Conservation (phyloP, 2,113 vertebrate genomes). For the Sceloporus undulatus region DNA sequence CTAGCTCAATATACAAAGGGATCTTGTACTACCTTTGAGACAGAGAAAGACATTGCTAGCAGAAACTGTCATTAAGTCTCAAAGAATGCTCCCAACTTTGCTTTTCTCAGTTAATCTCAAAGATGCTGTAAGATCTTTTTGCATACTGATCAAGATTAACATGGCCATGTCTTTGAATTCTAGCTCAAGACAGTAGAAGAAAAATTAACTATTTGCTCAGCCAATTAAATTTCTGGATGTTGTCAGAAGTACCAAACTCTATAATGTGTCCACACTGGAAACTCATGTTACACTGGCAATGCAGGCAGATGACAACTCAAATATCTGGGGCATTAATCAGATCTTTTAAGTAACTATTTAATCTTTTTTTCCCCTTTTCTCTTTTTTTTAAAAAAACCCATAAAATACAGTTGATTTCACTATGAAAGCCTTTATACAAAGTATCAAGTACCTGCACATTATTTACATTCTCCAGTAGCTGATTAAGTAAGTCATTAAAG, state of each 20-base stretch:
- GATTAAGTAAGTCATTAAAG: conserved; percentile 52
- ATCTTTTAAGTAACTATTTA: conserved; percentile 59
- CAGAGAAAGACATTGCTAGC: no score
- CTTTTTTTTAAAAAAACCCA: conserved; percentile 42
- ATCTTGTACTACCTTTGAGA: no score
- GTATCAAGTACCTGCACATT: conserved; percentile 48
- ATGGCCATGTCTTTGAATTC: no score
- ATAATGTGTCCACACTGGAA: not conserved
- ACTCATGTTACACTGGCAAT: not conserved
- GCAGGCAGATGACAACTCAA: not conserved
- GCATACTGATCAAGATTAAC: no score
- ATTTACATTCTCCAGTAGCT: conserved; percentile 61
- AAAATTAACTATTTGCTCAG: not conserved
- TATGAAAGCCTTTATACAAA: conserved; percentile 59
- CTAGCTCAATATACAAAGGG: not conserved
- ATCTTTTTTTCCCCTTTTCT: conserved; percentile 16
- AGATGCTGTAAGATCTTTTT: no score
- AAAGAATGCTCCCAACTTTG: no score
- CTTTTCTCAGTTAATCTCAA: no score
- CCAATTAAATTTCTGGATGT: not conserved
- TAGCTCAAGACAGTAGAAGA: not conserved
- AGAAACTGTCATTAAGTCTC: no score
- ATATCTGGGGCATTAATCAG: not conserved
- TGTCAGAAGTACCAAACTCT: not conserved
- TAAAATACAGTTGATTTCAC: conserved; percentile 42